phyloP scores from a whole-genome alignment of 2,113 vertebrate species.

The Lampris megalopsis region DNA sequence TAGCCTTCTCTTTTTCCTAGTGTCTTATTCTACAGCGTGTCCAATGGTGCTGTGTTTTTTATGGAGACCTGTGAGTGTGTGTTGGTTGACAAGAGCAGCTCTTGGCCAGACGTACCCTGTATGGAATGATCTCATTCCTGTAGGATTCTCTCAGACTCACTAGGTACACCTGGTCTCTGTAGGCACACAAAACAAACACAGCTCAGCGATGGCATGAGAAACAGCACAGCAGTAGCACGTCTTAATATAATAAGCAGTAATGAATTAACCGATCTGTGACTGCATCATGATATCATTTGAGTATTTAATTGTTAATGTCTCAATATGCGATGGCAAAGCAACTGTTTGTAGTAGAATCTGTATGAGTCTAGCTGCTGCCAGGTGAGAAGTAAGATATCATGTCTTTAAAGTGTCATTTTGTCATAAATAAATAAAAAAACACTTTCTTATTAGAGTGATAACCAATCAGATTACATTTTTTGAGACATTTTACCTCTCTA shows the following conservation, averaged over 20 bases:
- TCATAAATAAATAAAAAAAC: too few species aligned
- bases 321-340: too few species aligned
- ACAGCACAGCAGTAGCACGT: slow-evolving; percentile 1
- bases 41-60: slow-evolving; percentile 65
- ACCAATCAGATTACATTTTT: not conserved
- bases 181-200: slow-evolving; percentile 66
- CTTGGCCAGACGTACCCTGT: slow-evolving; percentile 86
- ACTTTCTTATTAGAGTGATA: not conserved
- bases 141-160: slow-evolving; percentile 96
- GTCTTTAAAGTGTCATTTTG: too few species aligned
- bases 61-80: slow-evolving; percentile 47
- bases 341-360: too few species aligned
- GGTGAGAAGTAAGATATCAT: too few species aligned
- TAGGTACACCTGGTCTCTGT: slow-evolving; percentile 98
- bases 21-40: slow-evolving; percentile 63
- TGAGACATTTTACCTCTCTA: not conserved
- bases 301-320: too few species aligned
- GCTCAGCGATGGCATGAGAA: slow-evolving; percentile 18
- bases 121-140: slow-evolving; percentile 94
- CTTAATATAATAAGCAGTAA: not conserved
- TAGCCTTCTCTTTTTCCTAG: slow-evolving; percentile 37
- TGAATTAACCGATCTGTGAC: not conserved
- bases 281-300: too few species aligned
- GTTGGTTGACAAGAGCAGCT: slow-evolving; percentile 50
- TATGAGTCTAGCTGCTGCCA: too few species aligned